phyloP scores from a whole-genome alignment of 2,888 invertebrate genomes.

The Ditula angustiorana region DNA sequence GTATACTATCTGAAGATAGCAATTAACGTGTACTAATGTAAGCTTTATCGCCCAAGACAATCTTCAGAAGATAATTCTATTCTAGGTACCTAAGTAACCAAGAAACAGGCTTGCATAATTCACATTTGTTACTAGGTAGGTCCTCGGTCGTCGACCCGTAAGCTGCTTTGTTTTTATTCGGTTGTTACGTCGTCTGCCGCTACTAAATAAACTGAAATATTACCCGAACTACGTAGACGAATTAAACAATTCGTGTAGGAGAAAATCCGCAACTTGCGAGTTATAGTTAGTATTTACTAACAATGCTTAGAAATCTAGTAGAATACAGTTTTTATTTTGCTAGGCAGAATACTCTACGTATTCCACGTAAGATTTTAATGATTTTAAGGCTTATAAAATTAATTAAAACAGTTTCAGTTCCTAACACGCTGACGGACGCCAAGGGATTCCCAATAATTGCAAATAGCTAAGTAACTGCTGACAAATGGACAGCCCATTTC shows the following conservation, averaged over 20 bases:
- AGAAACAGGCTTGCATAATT: background rate
- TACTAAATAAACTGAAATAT: constrained; percentile 10
- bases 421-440: background rate
- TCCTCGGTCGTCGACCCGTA: background rate
- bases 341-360: no score
- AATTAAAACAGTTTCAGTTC: no score
- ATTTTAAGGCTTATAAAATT: no score
- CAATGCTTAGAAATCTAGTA: no score
- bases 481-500: background rate
- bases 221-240: background rate
- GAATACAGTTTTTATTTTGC: no score
- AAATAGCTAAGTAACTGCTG: background rate
- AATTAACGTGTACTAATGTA: background rate
- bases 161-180: constrained; percentile 10
- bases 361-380: no score
- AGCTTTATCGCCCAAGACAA: background rate
- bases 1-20: background rate
- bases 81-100: background rate
- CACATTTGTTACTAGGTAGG: background rate
- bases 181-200: background rate
- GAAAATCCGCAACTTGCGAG: background rate
- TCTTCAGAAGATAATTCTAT: background rate
- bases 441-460: background rate
- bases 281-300: background rate
- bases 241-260: background rate